Evolutionary conservation across 1,140 invertebrate species (phyloP).

Genomic region (Nasonia longicornis): DNA sequence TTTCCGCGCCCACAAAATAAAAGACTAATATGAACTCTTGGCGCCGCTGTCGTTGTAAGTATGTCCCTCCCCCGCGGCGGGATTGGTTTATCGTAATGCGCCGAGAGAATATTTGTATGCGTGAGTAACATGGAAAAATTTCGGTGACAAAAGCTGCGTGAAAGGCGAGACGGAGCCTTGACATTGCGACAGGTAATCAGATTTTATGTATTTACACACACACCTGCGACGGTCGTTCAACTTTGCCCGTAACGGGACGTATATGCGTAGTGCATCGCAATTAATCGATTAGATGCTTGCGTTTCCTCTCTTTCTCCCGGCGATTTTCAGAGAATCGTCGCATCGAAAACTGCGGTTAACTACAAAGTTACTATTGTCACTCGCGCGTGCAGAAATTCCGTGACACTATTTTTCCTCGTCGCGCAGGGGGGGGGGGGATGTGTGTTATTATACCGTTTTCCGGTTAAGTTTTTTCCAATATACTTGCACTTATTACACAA

Average conservation of each 20-base stretch:
- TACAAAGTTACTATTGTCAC: too few relatives aligned
- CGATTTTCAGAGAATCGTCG: background rate
- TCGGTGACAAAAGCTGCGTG: background rate
- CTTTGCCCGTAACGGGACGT: constrained; percentile 38
- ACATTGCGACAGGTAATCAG: constrained; percentile 12
- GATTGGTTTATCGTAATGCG: background rate
- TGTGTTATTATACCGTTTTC: too few relatives aligned
- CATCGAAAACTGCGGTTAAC: background rate
- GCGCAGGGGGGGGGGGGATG: too few relatives aligned
- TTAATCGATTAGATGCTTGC: constrained; percentile 30
- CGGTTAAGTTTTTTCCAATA: background rate
- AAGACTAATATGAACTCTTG: constrained; percentile 11
- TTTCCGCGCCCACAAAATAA: constrained; percentile 31
- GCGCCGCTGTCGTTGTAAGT: background rate
- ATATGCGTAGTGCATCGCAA: constrained; percentile 21
- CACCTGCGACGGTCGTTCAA: constrained; percentile 34
- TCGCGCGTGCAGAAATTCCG: too few relatives aligned
- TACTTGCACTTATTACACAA: too few relatives aligned
- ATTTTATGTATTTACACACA: constrained; percentile 4
- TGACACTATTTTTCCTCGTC: background rate
- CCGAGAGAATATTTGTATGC: too few relatives aligned
- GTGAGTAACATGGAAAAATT: background rate
- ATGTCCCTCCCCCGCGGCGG: background rate
- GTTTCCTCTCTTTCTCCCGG: background rate
- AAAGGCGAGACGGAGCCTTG: constrained; percentile 3